Evolutionary conservation across 2,113 vertebrate species (phyloP), one percentile per base, ranked within the genome.

Genomic region (Zosterops borbonicus): DNA sequence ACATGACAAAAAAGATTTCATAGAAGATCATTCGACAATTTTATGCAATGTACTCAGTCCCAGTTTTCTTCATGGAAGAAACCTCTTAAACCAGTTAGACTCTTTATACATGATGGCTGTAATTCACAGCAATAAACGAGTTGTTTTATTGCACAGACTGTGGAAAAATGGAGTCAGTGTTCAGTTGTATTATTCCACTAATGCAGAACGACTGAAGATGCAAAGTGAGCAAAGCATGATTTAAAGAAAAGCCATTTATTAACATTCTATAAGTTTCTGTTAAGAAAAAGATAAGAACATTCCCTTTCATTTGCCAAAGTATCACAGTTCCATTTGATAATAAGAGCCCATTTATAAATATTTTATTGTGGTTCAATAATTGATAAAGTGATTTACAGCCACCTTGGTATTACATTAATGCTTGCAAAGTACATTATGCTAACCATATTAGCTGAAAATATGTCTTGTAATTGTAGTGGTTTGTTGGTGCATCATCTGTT

Each of bases 331-430:
- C 44, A 68, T 88, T 90, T 95, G 76, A 47, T 93, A 92, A 93
- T 96, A 91, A 88, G 47, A 64, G 20, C 31, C 33, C 83, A 78
- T 86, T 92, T 92, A 93, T 95, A 90, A 97, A 95, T 94, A 90
- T 92, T 94, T 96, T 86, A 95, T 86, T 92, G 83, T 4, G 2
- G 79, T 92, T 96, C 88, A 96, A 92, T 94, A 96, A 96, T 97
- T 96, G 93, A 96, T 95, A 81, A 92, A 93, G 85, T 94, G 93
- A 95, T 97, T 97, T 92, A 95, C 60, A 92, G 49, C 50, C 56
- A 87, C 69, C 79, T 88, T 92, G 82, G 28, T 81, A 94, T 92
- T 77, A 52, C 64, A 64, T 83, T 94, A 77, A 59, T 83, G 79
- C 76, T 63, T 77, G 68, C 7, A 28, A 85, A 90, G 44, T 92